Base-by-base conservation (phyloP, 2,888 invertebrate species). In the Callinectes sapidus region DNA sequence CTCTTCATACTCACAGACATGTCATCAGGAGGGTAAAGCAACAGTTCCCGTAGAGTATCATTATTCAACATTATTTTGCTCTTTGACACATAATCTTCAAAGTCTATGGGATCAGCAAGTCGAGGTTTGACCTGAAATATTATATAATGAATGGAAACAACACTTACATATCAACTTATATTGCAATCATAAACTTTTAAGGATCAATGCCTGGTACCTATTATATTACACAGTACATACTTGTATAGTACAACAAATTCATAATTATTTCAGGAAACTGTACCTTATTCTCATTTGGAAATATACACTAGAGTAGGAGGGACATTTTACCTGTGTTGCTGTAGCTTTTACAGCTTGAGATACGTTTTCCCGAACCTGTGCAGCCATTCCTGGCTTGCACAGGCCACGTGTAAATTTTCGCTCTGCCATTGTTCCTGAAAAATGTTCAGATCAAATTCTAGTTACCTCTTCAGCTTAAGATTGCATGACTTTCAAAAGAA, bases 21-120 rank as follows among this genome's bases (percentile, higher is more conserved):
- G 97, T 99, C 99, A 96, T 99, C 98, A 94, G 97, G 96, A 90
- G 99, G 99, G 96, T 98, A 98, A 91, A 98, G 96, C 81, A 99
- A 96, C 95, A 99, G 96, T 95, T 99, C 98, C 95, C 98, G 96
- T 94, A 98, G 97, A 23, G 98, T 98, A 96, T 99, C 99, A 97
- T 98, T 98, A 96, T 98, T 97, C 95, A 99, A 96, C 91, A 98
- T 96, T 39, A 98, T 98, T 96, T 98, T 98, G 96, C 98, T 98
- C 96, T 98, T 98, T 95, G 97, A 96, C 94, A 98, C 97, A 96
- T 98, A 98, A 95, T 97, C 97, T 96, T 99, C 99, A 96, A 98
- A 99, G 96, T 99, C 98, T 94, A 98, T 96, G 55, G 98, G 98
- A 95, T 98, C 98, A 92, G 97, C 97, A 92, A 97, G 96, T 95